Evolutionary conservation across 1,140 invertebrate genomes (phyloP), one percentile per base, ranked within the genome.

Genomic region (Tetramorium alpestre): DNA sequence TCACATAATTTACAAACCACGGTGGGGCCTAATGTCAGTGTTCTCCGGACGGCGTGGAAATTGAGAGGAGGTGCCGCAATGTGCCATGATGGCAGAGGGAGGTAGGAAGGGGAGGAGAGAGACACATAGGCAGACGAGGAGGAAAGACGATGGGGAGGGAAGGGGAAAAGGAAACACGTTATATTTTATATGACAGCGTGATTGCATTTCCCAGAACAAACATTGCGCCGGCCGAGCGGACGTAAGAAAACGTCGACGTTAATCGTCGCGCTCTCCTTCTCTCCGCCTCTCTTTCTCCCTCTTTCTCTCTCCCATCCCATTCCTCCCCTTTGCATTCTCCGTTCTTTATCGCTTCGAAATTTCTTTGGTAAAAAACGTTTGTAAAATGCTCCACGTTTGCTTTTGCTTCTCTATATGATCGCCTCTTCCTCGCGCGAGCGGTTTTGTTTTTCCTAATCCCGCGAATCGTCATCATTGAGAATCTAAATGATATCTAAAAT

Each of bases 181-280:
- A 91, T 92, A 92, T 92, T 93, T 93, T 94, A 93, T 91, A 93
- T 89, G 91, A 92, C 91, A 91, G 78, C 86, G 89, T 91, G 90
- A 94, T 94, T 93, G 92, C 92, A 90, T 93, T 94, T 94, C 92
- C 93, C 90, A 91, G 91, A 93, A 94, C 92, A 93, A 94, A 93
- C 92, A 93, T 93, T 75, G 90, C 84, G 90, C 81, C 76, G 87
- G 80, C 77, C 85, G 88, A 91, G 88, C 90, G 70, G 75, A 84
- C 89, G 85, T 82, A 91, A 92, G 87, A 88, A 91, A 90, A 88
- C 85, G 89, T 91, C 85, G 86, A 84, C 92, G 92, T 88, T 92
- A 92, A 92, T 91, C 91, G 92, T 73, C 28, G 60, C 72, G 56
- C 78, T 77, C 41, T 58, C 44, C 69, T 62, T 60, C 58, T 64